phyloP scores from a whole-genome alignment of 92 coral and sea anemone genomes.

The Muricea muricata region DNA sequence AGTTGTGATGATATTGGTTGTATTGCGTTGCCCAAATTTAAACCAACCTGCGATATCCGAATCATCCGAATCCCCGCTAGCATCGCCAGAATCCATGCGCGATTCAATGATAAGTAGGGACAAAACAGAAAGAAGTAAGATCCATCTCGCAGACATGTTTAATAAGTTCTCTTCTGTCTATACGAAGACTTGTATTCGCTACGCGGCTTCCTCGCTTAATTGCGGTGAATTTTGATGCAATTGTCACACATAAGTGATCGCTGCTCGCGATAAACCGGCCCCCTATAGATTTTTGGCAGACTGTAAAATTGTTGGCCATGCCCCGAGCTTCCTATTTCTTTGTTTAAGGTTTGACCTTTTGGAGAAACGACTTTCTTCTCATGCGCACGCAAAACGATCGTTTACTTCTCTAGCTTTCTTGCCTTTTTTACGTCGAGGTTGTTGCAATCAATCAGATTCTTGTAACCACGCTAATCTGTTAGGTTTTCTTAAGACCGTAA shows the following conservation, averaged over 20 bases:
- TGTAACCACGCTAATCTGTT: neutral
- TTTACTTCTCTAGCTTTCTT: neutral
- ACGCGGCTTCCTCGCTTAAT: constrained; percentile 21
- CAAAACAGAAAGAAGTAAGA: neutral
- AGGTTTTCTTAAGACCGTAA: neutral
- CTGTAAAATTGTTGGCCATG: constrained; percentile 16
- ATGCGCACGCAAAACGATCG: neutral
- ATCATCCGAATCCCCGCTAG: neutral
- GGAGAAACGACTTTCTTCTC: neutral
- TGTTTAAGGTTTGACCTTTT: constrained; percentile 9
- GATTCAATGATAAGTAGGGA: neutral
- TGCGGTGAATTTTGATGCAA: constrained; percentile 19
- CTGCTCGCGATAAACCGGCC: constrained; percentile 45
- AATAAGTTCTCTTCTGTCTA: neutral
- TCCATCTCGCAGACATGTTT: constrained; percentile 1
- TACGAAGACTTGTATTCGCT: neutral
- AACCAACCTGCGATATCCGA: neutral
- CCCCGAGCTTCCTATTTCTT: constrained; percentile 21
- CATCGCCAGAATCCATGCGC: neutral
- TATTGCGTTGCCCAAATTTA: neutral
- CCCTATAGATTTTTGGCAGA: constrained; percentile 47
- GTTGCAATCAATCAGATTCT: neutral
- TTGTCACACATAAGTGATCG: constrained; percentile 31
- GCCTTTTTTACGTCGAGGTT: neutral
- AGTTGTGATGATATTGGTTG: neutral